phyloP scores from a whole-genome alignment of 2,797 vertebrate genomes.

The Loriculus beryllinus region DNA sequence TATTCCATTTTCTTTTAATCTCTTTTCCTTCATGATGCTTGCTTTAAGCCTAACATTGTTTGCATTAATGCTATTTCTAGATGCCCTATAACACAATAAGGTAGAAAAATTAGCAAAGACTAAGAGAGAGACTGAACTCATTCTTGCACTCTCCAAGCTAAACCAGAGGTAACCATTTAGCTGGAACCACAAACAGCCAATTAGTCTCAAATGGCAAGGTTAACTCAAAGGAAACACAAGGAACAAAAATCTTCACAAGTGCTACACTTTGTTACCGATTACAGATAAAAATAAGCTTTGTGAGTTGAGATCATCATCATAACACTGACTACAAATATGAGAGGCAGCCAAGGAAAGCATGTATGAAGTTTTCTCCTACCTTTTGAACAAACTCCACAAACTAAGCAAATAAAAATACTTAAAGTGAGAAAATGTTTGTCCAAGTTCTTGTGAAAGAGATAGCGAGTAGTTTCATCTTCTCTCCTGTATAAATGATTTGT shows the following conservation, averaged over 20 bases:
- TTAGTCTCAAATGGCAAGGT: background rate
- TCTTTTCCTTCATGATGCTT: background rate
- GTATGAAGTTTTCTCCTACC: background rate
- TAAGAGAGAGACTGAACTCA: background rate
- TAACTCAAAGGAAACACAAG: background rate
- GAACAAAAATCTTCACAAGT: background rate
- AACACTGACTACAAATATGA: background rate
- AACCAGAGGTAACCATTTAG: background rate
- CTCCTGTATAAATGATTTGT: background rate
- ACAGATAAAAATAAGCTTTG: background rate
- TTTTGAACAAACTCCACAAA: background rate
- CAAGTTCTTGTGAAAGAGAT: background rate
- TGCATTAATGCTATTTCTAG: background rate
- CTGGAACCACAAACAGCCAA: background rate
- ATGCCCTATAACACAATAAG: background rate
- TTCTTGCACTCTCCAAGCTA: background rate
- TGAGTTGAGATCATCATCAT: background rate
- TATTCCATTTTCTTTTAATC: slow-evolving; percentile 43
- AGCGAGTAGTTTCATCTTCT: background rate
- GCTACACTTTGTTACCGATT: background rate
- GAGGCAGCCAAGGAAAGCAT: background rate
- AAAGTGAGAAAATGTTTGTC: background rate
- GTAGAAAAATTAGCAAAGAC: slow-evolving; percentile 7
- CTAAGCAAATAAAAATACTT: background rate
- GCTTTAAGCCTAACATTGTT: slow-evolving; percentile 11